Percentiles rank a stretch among this genome's conserved stretches.
Conservation (phyloP, 2,888 invertebrate species). For the Spodoptera littoralis region DNA sequence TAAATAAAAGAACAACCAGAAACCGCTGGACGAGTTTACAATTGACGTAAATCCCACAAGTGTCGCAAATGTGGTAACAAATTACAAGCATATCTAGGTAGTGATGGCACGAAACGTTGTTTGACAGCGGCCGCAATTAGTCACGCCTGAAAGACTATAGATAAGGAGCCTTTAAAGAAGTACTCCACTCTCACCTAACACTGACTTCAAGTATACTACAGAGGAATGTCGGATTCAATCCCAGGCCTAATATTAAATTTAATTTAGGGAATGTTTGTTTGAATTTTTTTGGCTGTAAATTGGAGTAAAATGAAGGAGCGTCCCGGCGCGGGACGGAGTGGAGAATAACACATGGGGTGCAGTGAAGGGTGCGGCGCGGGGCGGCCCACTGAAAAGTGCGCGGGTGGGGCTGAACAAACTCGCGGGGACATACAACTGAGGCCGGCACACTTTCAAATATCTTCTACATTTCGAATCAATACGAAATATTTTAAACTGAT, state of each 20-base stretch:
- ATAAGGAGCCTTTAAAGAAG: constrained; percentile 49
- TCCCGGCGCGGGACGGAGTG: constrained; percentile 86
- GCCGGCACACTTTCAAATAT: constrained; percentile 62
- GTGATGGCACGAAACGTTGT: constrained; percentile 45
- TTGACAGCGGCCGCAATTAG: constrained; percentile 55
- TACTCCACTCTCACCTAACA: constrained; percentile 33
- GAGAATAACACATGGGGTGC: constrained; percentile 83
- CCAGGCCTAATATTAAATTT: constrained; percentile 69
- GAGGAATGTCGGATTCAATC: constrained; percentile 54
- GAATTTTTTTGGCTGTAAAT: constrained; percentile 88
- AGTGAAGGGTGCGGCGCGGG: constrained; percentile 83
- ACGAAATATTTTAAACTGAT: constrained; percentile 13
- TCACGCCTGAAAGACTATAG: constrained; percentile 50
- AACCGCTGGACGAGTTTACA: constrained; percentile 50
- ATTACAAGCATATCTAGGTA: constrained; percentile 34
- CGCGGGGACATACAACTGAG: constrained; percentile 83
- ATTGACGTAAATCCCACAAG: constrained; percentile 55
- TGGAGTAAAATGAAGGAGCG: constrained; percentile 89
- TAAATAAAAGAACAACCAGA: constrained; percentile 48
- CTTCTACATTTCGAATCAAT: constrained; percentile 42
- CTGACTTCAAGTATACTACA: constrained; percentile 27
- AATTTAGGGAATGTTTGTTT: constrained; percentile 84
- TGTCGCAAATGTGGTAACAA: constrained; percentile 56
- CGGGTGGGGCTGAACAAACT: constrained; percentile 89
- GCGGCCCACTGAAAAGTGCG: constrained; percentile 88